These are phyloP conservation scores for Cyclophora punctaria DNA, from an alignment of 2,888 invertebrate species.

Conservation along the genomic window DNA sequence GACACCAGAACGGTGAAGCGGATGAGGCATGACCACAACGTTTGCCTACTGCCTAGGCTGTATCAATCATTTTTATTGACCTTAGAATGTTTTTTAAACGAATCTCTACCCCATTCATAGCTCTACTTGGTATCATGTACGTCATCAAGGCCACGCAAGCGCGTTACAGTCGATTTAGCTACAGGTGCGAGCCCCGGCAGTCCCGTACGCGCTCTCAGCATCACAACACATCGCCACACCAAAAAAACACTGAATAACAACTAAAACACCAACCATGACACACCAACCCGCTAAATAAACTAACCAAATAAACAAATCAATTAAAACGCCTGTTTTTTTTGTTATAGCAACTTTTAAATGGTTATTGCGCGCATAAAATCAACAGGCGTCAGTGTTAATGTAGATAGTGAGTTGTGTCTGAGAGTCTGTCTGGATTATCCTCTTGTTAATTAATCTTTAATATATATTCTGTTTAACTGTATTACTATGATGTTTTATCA, in stretches of 20 bases:
- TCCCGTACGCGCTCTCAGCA: conserved; percentile 42
- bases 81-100: no score
- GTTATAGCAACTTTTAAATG: conserved; percentile 23
- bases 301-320: conserved; percentile 15
- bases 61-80: no score
- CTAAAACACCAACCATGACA: conserved; percentile 34
- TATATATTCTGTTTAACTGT: conserved; percentile 38
- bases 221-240: conserved; percentile 27
- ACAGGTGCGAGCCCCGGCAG: conserved; percentile 71
- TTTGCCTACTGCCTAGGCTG: no score
- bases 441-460: conserved; percentile 38
- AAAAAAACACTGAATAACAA: conserved; percentile 26
- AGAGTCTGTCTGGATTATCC: conserved; percentile 41
- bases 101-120: conserved; percentile 13
- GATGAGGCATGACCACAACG: no score
- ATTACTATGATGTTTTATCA: conserved; percentile 29
- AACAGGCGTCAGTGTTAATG: conserved; percentile 52
- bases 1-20: no score
- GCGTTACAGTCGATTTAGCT: conserved; percentile 69
- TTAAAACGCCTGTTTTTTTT: conserved; percentile 26
- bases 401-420: conserved; percentile 34
- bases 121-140: conserved; percentile 47
- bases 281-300: conserved; percentile 33
- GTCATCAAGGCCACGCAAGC: conserved; percentile 71
- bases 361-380: conserved; percentile 45